Evolutionary conservation across 1,140 invertebrate species (phyloP), one percentile per base, ranked within the genome.

Genomic region (Chrysomallon squamiferum): DNA sequence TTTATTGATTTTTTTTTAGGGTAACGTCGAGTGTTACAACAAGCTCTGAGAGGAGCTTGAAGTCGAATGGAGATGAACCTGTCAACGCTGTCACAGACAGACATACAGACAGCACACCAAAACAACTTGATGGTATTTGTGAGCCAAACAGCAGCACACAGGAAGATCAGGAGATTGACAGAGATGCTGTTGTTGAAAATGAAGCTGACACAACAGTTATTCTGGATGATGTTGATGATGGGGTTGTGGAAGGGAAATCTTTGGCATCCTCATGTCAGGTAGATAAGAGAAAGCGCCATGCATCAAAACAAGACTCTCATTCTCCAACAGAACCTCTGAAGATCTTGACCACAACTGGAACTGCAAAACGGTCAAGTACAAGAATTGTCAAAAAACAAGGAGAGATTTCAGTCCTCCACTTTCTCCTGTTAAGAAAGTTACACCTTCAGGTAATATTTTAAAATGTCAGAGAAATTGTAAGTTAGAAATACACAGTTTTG

Each of bases 401-500:
- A 66, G 74, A 45, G 74, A 78, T 57, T 54, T 70, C 0, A 78
- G 76, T 50, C 76, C 76, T 13, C 74, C 74, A 22, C 68, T 69
- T 35, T 78, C 76, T 20, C 76, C 76, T 18, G 71, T 70, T 9
- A 78, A 78, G 50, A 78, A 78, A 66, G 57, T 57, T 9, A 32
- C 50, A 0, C 52, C 59, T 57, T 13, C 35, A 38, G 35, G 35
- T 38, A 38, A 7, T 38, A n/a, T n/a, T n/a, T n/a, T n/a, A n/a
- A n/a, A n/a, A n/a, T n/a, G n/a, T n/a, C n/a, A n/a, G n/a, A n/a
- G n/a, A n/a, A n/a, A n/a, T n/a, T n/a, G n/a, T n/a, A n/a, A n/a
- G n/a, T n/a, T n/a, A n/a, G n/a, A n/a, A n/a, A n/a, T n/a, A n/a
- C n/a, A n/a, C n/a, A n/a, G n/a, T n/a, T n/a, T n/a, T n/a, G n/a